Evolutionary conservation across 2,113 vertebrate species (phyloP), one percentile per base, ranked within the genome.

Genomic region (Limnothrissa miodon): DNA sequence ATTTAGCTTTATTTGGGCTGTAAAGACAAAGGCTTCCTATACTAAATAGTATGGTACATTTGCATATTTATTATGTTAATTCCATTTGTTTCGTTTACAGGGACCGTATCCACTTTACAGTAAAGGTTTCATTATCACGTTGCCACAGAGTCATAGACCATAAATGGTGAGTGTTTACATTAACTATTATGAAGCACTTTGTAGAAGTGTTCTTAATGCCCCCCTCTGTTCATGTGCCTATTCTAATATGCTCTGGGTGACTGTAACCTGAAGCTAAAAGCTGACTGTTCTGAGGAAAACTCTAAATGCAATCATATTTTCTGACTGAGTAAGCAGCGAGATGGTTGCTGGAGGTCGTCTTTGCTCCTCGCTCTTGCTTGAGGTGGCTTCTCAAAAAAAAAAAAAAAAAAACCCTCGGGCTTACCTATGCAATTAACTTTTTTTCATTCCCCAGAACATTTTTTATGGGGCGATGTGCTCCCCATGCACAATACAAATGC

Each of bases 251-350:
- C 91, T 92, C 86, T 83, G 91, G 91, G 90, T 87, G 87, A 86
- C 89, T 90, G 84, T 94, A 87, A 93, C 93, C 93, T 45, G 88
- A 79, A 91, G 88, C 92, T 89, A 91, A 92, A 94, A 92, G 88
- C 86, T 85, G 85, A 92, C 92, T 51, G 89, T 87, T 93, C 92
- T 88, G 87, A 87, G 92, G 92, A 92, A 82, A 85, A 59, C 91
- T 92, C 86, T 89, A 84, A 86, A 94, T 92, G 93, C 94, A 95
- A 95, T 95, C 93, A 93, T 85, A 93, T 95, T 94, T 94, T 94
- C 92, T 94, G 93, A 93, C 92, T 95, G 89, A 87, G 94, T 95
- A 95, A 95, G 94, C 94, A 95, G 93, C 91, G 93, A 90, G 86
- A 88, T 80, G 82, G 87, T 95, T 93, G 93, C 94, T 93, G 85